A percentile compares a stretch with the other conserved stretches of the same genome.
These are phyloP conservation scores for Platysteira castanea DNA, from an alignment of 2,113 vertebrate genomes.

Conservation along the genomic window DNA sequence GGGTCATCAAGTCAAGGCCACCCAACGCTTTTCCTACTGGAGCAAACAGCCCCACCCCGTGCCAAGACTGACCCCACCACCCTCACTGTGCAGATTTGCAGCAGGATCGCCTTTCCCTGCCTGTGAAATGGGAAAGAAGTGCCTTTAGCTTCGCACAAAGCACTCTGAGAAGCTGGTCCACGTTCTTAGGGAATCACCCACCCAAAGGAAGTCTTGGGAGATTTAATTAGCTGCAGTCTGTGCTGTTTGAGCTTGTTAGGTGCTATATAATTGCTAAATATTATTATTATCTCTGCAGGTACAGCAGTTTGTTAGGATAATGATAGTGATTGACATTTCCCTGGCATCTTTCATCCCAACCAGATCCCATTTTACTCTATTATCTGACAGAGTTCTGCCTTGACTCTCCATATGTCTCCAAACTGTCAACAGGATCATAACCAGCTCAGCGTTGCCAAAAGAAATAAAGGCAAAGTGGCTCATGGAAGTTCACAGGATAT, in stretches of 20 bases:
- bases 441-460: background rate
- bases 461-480: background rate
- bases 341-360: constrained; percentile 38
- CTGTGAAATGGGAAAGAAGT: rapidly evolving
- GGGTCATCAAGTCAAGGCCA: background rate
- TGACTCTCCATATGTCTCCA: constrained; percentile 14
- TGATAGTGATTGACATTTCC: constrained; percentile 49
- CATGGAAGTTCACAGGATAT: background rate
- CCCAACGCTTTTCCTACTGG: rapidly evolving
- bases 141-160: background rate
- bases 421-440: constrained; percentile 5
- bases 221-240: constrained; percentile 24
- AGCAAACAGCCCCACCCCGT: background rate
- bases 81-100: rapidly evolving
- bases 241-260: constrained; percentile 22
- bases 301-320: constrained; percentile 51
- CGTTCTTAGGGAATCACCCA: background rate
- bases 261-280: constrained; percentile 43
- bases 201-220: constrained; percentile 15
- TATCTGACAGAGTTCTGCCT: constrained; percentile 22
- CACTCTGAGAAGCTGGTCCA: background rate
- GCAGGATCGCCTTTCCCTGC: rapidly evolving
- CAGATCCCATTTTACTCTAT: constrained; percentile 5
- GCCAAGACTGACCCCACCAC: no score
- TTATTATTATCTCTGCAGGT: constrained; percentile 58